Conservation (phyloP, 2,888 invertebrate species). For the Scaptomyza parva region DNA sequence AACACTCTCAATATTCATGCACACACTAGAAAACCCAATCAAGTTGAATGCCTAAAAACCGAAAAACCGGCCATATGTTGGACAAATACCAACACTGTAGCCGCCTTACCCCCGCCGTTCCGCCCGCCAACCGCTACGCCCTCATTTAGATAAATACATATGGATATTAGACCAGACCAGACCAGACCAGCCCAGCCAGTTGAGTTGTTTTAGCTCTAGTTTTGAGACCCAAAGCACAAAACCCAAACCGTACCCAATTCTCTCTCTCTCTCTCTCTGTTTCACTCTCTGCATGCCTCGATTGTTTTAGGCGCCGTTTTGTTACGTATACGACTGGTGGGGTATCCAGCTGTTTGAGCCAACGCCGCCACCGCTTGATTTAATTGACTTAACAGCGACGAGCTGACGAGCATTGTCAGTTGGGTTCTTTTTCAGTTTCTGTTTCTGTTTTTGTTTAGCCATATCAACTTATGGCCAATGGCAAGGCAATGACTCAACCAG, state of each 20-base stretch:
- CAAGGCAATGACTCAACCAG: constrained; percentile 66
- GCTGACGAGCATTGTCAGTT: constrained; percentile 9
- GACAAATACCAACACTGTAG: constrained; percentile 51
- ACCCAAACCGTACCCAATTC: constrained; percentile 12
- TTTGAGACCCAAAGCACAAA: constrained; percentile 18
- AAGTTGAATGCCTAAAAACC: constrained; percentile 42
- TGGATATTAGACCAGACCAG: no score
- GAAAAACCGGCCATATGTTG: constrained; percentile 64
- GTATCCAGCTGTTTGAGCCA: constrained; percentile 39
- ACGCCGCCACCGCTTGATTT: constrained; percentile 25
- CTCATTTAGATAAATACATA: constrained; percentile 2
- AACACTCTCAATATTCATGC: background rate
- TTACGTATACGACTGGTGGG: constrained; percentile 64
- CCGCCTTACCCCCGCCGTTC: background rate
- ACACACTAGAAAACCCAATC: constrained; percentile 31
- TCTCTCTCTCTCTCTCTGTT: no score
- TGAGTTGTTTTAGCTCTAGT: constrained; percentile 36
- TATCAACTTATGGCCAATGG: constrained; percentile 14
- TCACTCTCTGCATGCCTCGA: constrained; percentile 32
- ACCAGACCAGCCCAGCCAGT: no score
- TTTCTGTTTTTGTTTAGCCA: constrained; percentile 11
- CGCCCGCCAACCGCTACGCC: constrained; percentile 1
- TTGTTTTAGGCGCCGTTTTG: constrained; percentile 49
- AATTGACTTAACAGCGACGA: constrained; percentile 44
- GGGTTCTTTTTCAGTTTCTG: no score